A percentile compares a stretch with the other conserved stretches of the same genome.
These are phyloP conservation scores for Bruchidius siliquastri DNA, from an alignment of 2,888 invertebrate species.

Conservation along the genomic window DNA sequence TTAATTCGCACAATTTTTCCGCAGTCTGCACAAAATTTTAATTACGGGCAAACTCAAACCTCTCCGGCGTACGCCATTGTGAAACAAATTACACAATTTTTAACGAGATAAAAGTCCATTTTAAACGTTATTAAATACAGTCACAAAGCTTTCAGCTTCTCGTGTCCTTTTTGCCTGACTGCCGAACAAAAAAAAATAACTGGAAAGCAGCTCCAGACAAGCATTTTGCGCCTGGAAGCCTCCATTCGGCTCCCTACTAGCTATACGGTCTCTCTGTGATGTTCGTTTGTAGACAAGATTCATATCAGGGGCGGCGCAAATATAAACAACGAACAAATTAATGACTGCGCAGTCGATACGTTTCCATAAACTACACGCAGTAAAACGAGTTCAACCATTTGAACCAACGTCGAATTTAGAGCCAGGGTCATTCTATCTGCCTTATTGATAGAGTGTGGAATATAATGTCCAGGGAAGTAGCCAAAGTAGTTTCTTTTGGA, in stretches of 20 bases:
- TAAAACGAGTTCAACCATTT: too few species aligned
- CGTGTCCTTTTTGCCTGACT: constrained; percentile 37
- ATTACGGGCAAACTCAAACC: constrained; percentile 20
- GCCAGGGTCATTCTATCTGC: too few species aligned
- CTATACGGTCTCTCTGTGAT: constrained; percentile 18
- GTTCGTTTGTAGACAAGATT: constrained; percentile 20
- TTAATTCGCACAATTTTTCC: constrained; percentile 12
- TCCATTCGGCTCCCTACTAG: constrained; percentile 26
- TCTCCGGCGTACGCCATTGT: constrained; percentile 21
- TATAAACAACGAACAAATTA: neutral
- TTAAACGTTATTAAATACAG: constrained; percentile 38
- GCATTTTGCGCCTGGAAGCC: constrained; percentile 30
- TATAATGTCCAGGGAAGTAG: too few species aligned
- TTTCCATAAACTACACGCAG: too few species aligned
- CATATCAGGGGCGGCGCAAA: neutral
- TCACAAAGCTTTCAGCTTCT: constrained; percentile 36
- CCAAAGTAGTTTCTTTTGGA: too few species aligned
- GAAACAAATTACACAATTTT: constrained; percentile 33
- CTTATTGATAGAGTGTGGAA: too few species aligned
- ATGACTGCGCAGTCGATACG: neutral
- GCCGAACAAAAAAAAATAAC: constrained; percentile 31
- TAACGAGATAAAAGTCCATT: constrained; percentile 41
- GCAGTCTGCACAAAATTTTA: constrained; percentile 21
- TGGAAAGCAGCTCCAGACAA: constrained; percentile 21
- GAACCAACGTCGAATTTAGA: too few species aligned